Conservation (phyloP, 2,113 vertebrate species). For the Fregetta grallaria region DNA sequence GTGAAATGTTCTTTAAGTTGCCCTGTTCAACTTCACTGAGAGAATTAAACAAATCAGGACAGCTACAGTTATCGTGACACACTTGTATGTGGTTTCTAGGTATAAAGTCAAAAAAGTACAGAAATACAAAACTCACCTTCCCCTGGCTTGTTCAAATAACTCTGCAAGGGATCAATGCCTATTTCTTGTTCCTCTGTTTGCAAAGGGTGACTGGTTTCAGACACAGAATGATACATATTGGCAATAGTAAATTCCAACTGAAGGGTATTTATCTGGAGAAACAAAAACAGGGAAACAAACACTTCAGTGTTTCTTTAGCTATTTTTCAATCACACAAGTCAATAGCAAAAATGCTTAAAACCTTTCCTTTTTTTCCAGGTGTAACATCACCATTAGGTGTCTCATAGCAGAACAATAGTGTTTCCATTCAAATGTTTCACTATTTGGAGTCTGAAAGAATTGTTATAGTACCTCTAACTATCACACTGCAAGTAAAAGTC, state of each 20-base stretch:
- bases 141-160: constrained; percentile 77
- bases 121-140: constrained; percentile 77
- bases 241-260: not conserved
- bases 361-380: not conserved
- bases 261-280: constrained; percentile 46
- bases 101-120: not conserved
- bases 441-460: not conserved
- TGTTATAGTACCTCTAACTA: not conserved
- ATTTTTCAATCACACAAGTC: not conserved
- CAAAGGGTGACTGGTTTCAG: constrained; percentile 90
- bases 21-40: not conserved
- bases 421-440: not conserved
- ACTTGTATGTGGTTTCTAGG: not conserved
- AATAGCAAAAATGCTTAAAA: not conserved
- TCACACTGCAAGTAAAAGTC: not conserved
- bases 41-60: not conserved
- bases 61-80: not conserved
- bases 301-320: not conserved
- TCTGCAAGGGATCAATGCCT: constrained; percentile 89
- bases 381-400: not conserved
- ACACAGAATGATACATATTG: constrained; percentile 89
- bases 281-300: not conserved
- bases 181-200: constrained; percentile 95
- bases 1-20: constrained; percentile 31
- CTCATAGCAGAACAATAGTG: not conserved